A percentile compares a stretch with the other conserved stretches of the same genome.
Conservation (phyloP, 2,888 invertebrate species). For the Apodemia mormo region DNA sequence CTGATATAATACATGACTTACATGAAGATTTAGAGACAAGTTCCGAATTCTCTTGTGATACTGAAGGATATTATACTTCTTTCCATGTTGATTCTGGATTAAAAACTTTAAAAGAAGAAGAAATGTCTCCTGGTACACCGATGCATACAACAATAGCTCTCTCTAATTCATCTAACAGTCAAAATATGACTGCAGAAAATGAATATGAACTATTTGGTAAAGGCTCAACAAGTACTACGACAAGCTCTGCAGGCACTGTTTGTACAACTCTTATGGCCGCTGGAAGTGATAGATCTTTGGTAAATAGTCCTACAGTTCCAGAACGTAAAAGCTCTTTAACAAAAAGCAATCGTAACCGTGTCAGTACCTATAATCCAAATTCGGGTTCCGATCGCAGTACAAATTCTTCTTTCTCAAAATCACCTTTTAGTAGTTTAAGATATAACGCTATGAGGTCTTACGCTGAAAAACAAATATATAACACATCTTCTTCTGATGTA, state of each 20-base stretch:
- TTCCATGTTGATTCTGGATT: slow-evolving; percentile 98
- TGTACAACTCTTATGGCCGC: slow-evolving; percentile 90
- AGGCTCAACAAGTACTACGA: slow-evolving; percentile 94
- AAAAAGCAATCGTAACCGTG: slow-evolving; percentile 81
- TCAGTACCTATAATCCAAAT: slow-evolving; percentile 63
- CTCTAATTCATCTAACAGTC: slow-evolving; percentile 86
- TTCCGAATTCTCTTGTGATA: slow-evolving; percentile 97
- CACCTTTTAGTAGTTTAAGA: slow-evolving; percentile 66
- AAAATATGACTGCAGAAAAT: slow-evolving; percentile 89
- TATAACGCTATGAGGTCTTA: slow-evolving; percentile 62
- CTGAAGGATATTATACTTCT: slow-evolving; percentile 98
- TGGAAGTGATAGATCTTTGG: slow-evolving; percentile 83
- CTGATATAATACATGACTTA: slow-evolving; percentile 90
- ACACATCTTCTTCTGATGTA: slow-evolving; percentile 66
- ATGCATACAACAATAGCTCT: slow-evolving; percentile 87
- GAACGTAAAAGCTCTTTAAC: slow-evolving; percentile 90
- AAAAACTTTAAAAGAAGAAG: slow-evolving; percentile 89
- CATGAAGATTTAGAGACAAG: slow-evolving; percentile 93
- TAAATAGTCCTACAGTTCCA: slow-evolving; percentile 88
- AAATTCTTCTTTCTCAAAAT: slow-evolving; percentile 65
- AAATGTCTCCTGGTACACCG: slow-evolving; percentile 84
- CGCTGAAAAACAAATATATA: slow-evolving; percentile 59
- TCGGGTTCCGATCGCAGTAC: slow-evolving; percentile 80
- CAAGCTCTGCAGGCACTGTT: slow-evolving; percentile 94
- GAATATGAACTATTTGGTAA: slow-evolving; percentile 96